These are phyloP conservation scores for Montipora efflorescens DNA, from an alignment of 64 coral and sea anemone genomes.

Conservation along the genomic window DNA sequence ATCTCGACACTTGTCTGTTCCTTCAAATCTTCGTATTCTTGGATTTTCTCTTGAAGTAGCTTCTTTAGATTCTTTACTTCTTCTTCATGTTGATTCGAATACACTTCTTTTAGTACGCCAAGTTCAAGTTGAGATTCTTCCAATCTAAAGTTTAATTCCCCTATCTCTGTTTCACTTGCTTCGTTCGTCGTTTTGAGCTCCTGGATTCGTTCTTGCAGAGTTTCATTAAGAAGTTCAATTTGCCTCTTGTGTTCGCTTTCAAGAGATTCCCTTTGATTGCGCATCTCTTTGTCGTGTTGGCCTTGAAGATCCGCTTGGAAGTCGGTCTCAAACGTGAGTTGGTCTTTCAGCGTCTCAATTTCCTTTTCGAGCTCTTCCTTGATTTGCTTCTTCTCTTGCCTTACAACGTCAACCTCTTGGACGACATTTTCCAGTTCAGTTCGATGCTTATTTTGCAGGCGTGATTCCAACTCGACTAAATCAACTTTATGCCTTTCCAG, in stretches of 20 bases:
- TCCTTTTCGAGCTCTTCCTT: constrained; percentile 84
- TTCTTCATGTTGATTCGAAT: constrained; percentile 30
- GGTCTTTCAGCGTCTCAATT: constrained; percentile 79
- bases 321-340: constrained; percentile 81
- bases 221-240: constrained; percentile 60
- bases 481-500: constrained; percentile 52
- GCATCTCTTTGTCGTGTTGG: constrained; percentile 74
- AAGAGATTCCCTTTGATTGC: constrained; percentile 54
- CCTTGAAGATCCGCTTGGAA: constrained; percentile 86
- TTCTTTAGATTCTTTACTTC: constrained; percentile 43
- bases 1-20: constrained; percentile 56
- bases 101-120: constrained; percentile 24
- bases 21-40: constrained; percentile 49
- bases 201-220: constrained; percentile 68
- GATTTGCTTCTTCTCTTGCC: constrained; percentile 54
- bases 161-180: constrained; percentile 38
- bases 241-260: constrained; percentile 78
- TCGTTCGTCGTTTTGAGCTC: constrained; percentile 61
- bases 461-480: constrained; percentile 51
- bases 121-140: constrained; percentile 67
- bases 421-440: constrained; percentile 50
- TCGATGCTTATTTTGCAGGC: constrained; percentile 23
- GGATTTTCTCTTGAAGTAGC: constrained; percentile 62
- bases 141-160: constrained; percentile 56
- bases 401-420: constrained; percentile 29